These are phyloP conservation scores for Phoxinus dragarum DNA, from an alignment of 2,797 vertebrate species.

Conservation along the genomic window DNA sequence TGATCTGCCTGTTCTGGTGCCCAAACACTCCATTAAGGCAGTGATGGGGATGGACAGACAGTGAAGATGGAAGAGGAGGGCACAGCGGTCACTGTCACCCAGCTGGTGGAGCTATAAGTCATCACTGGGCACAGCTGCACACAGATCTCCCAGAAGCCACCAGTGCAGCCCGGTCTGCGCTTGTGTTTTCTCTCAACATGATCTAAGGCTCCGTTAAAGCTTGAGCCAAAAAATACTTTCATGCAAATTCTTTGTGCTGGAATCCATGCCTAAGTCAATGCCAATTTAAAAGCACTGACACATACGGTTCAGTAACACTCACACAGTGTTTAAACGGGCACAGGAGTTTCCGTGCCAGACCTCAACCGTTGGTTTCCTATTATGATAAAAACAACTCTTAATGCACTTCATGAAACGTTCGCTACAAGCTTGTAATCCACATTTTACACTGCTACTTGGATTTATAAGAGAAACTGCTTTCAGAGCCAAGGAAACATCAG, in stretches of 20 bases:
- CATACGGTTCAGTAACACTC: neutral
- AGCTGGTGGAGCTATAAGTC: slow-evolving; percentile 58
- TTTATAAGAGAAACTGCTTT: slow-evolving; percentile 66
- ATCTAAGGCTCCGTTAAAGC: slow-evolving; percentile 50
- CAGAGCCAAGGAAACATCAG: slow-evolving; percentile 74
- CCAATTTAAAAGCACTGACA: slow-evolving; percentile 11
- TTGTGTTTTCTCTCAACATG: slow-evolving; percentile 53
- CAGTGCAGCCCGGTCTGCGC: slow-evolving; percentile 44
- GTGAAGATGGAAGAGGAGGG: slow-evolving; percentile 27
- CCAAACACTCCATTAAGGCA: slow-evolving; percentile 43
- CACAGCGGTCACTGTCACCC: slow-evolving; percentile 55
- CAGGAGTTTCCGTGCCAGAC: slow-evolving; percentile 25
- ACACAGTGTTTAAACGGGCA: neutral
- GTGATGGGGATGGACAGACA: slow-evolving; percentile 31
- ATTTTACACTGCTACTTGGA: slow-evolving; percentile 71
- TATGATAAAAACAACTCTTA: slow-evolving; percentile 66
- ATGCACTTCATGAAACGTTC: slow-evolving; percentile 70
- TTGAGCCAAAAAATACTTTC: slow-evolving; percentile 50
- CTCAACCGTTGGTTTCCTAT: slow-evolving; percentile 59
- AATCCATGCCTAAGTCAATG: slow-evolving; percentile 27
- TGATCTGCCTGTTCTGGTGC: slow-evolving; percentile 27
- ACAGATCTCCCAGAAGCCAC: slow-evolving; percentile 22
- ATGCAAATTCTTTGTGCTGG: slow-evolving; percentile 41
- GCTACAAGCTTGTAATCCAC: slow-evolving; percentile 72
- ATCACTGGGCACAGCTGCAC: slow-evolving; percentile 55